Conservation (phyloP, 2,113 vertebrate genomes). For the Melierax canorus region DNA sequence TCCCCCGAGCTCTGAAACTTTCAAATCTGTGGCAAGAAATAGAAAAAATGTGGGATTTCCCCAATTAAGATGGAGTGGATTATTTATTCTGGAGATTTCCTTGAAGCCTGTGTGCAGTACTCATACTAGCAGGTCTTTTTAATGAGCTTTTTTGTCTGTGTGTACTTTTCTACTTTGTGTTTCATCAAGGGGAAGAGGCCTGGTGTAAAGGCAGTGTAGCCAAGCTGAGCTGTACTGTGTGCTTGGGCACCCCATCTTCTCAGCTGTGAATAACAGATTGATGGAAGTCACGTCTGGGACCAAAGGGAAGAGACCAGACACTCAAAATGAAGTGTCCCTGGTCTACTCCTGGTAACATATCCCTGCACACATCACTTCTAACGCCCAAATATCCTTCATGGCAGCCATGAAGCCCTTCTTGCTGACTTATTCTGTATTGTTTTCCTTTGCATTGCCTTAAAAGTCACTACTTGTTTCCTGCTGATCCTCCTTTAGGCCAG, state of each 20-base stretch:
- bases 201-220: background rate
- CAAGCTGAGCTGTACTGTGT: background rate
- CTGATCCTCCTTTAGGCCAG: background rate
- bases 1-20: background rate
- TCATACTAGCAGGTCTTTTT: background rate
- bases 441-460: background rate
- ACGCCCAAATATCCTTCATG: background rate
- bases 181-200: background rate
- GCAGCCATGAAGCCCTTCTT: background rate
- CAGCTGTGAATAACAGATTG: background rate
- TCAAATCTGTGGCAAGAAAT: background rate
- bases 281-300: background rate
- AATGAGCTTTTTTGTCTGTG: background rate
- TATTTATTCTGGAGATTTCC: background rate
- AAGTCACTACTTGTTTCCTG: background rate
- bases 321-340: background rate
- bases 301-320: background rate
- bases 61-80: background rate
- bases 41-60: background rate
- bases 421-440: background rate
- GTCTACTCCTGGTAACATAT: background rate
- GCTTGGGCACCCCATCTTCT: background rate
- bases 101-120: background rate
- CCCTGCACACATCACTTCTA: background rate
- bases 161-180: background rate